Conservation (phyloP, 2,888 invertebrate genomes). For the Tinea trinotella region DNA sequence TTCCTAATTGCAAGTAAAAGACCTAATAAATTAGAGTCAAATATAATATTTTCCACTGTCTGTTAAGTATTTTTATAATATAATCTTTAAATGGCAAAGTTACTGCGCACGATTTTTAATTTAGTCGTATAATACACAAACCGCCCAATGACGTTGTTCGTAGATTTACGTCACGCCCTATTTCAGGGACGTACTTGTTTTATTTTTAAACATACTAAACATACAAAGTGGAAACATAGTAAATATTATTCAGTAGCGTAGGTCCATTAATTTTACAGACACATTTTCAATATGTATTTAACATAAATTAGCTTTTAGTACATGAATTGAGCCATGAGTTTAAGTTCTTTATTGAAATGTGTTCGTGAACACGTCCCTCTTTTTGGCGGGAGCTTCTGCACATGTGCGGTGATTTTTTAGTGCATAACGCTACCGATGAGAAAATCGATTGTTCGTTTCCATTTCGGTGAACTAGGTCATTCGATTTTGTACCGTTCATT, state of each 20-base stretch:
- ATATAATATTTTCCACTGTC: no score
- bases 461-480: constrained; percentile 45
- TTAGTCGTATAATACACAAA: constrained; percentile 5
- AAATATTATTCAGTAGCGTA: not conserved
- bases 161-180: constrained; percentile 28
- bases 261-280: not conserved
- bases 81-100: no score
- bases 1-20: no score
- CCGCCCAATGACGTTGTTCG: constrained; percentile 2
- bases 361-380: constrained; percentile 1
- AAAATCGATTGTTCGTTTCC: constrained; percentile 55
- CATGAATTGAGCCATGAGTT: not conserved
- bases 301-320: not conserved
- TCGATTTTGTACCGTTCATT: constrained; percentile 17
- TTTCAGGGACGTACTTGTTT: constrained; percentile 64
- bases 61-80: no score
- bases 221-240: constrained; percentile 24
- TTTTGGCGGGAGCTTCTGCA: constrained; percentile 29
- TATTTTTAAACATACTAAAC: constrained; percentile 48
- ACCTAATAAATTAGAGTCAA: no score
- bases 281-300: not conserved
- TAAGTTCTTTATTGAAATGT: not conserved
- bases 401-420: constrained; percentile 46
- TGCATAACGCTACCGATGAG: constrained; percentile 35
- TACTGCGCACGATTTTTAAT: not conserved